Percentiles rank a stretch among this genome's conserved stretches.
Evolutionary conservation across 1,140 invertebrate species (phyloP).

Genomic region (Ceratina calcarata): DNA sequence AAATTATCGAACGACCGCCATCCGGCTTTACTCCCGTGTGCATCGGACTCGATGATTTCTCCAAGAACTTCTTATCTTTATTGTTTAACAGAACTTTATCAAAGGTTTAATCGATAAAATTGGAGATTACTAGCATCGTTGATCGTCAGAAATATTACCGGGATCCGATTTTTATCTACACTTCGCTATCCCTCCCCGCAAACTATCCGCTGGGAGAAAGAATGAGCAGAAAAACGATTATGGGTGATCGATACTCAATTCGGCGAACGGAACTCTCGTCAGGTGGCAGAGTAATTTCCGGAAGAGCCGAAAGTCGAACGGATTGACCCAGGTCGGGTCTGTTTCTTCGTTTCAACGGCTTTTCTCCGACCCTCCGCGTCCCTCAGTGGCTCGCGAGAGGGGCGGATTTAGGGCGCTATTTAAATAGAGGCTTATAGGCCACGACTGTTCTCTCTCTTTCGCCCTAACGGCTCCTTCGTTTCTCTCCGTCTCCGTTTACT

Average conservation of each 20-base stretch:
- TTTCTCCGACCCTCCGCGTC: constrained; percentile 6
- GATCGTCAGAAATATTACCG: too few relatives aligned
- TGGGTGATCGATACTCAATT: constrained; percentile 15
- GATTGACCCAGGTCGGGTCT: constrained; percentile 43
- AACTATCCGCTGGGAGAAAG: background rate
- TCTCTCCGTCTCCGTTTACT: constrained; percentile 34
- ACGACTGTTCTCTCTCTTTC: background rate
- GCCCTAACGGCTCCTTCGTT: too few relatives aligned
- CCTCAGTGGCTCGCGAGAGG: background rate
- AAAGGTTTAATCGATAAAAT: too few relatives aligned
- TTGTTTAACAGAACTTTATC: background rate
- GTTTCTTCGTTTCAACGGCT: constrained; percentile 31
- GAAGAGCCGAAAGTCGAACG: constrained; percentile 27
- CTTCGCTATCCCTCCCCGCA: background rate
- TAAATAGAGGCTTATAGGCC: constrained; percentile 75
- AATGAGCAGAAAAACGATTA: background rate
- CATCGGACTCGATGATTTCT: constrained; percentile 36
- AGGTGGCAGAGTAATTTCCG: constrained; percentile 29
- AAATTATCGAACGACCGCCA: constrained; percentile 48
- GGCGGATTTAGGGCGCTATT: constrained; percentile 70
- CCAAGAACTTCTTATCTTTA: background rate
- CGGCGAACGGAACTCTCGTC: background rate
- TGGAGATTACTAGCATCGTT: too few relatives aligned
- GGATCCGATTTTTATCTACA: too few relatives aligned
- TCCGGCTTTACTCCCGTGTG: constrained; percentile 20